Evolutionary conservation across 2,888 invertebrate species (phyloP).

Genomic region (Ernsta delagoae): DNA sequence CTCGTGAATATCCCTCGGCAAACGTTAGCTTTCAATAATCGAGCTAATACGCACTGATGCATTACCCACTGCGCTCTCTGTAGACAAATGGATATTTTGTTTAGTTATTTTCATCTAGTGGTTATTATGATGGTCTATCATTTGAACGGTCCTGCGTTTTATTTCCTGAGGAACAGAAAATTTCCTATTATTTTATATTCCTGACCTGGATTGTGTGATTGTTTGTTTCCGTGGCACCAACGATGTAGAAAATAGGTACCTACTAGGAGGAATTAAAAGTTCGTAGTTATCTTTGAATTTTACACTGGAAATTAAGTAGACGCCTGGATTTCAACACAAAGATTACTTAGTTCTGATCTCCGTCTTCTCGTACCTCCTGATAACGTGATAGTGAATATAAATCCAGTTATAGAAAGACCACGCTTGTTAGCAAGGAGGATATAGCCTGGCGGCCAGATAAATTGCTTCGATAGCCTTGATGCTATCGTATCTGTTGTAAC

Average conservation of each 20-base stretch:
- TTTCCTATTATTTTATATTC: too few species aligned
- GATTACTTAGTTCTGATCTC: not conserved
- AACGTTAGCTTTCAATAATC: constrained; percentile 34
- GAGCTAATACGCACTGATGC: constrained; percentile 18
- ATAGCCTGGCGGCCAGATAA: not conserved
- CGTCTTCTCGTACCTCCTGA: not conserved
- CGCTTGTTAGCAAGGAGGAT: not conserved
- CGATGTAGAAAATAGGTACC: too few species aligned
- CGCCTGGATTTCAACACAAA: too few species aligned
- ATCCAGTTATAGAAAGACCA: not conserved
- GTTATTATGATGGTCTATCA: too few species aligned
- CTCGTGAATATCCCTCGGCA: not conserved
- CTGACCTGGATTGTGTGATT: too few species aligned
- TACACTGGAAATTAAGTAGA: too few species aligned
- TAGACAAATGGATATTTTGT: not conserved
- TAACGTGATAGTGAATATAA: not conserved
- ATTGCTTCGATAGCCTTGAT: constrained; percentile 1
- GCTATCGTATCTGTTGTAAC: not conserved
- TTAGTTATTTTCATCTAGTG: too few species aligned
- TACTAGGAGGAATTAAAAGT: too few species aligned
- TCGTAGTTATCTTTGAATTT: too few species aligned
- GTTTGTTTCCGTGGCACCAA: too few species aligned
- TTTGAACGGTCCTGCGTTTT: too few species aligned
- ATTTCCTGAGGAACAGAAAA: too few species aligned
- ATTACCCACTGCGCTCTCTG: not conserved